Percentiles rank a stretch among this genome's conserved stretches.
Evolutionary conservation across 1,140 invertebrate species (phyloP).

Genomic region (Sinella curviseta): DNA sequence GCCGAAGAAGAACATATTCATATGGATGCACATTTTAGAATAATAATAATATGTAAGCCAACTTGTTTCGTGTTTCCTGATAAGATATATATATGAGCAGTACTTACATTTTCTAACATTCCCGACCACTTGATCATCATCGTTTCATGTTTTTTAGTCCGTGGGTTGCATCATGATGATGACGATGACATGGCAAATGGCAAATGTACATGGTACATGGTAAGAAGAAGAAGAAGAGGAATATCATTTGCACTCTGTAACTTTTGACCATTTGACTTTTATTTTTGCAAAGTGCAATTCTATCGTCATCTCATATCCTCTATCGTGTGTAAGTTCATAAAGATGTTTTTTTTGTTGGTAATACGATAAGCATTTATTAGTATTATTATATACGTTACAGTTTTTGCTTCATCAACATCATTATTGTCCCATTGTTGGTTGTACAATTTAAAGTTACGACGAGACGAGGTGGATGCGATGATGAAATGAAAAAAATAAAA

Average conservation of each 20-base stretch:
- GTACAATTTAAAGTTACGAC: not conserved
- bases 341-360: not conserved
- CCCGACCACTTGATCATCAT: not conserved
- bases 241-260: not conserved
- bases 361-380: not conserved
- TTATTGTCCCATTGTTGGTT: conserved; percentile 8
- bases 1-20: not conserved
- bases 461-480: not conserved
- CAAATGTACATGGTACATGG: not conserved
- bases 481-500: not conserved
- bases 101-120: not conserved
- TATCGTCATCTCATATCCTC: too few relatives aligned
- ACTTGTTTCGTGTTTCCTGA: not conserved
- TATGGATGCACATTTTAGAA: not conserved
- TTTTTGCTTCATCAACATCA: not conserved
- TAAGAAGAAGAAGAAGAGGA: too few relatives aligned
- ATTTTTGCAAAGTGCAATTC: not conserved
- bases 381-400: conserved; percentile 18
- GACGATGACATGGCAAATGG: not conserved
- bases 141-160: not conserved
- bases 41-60: not conserved
- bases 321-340: not conserved
- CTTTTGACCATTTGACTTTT: not conserved
- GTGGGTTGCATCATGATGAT: not conserved
- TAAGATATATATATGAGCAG: not conserved